Evolutionary conservation across 1,140 invertebrate genomes (phyloP), one percentile per base, ranked within the genome.

Genomic region (Phymorhynchus buccinoides): DNA sequence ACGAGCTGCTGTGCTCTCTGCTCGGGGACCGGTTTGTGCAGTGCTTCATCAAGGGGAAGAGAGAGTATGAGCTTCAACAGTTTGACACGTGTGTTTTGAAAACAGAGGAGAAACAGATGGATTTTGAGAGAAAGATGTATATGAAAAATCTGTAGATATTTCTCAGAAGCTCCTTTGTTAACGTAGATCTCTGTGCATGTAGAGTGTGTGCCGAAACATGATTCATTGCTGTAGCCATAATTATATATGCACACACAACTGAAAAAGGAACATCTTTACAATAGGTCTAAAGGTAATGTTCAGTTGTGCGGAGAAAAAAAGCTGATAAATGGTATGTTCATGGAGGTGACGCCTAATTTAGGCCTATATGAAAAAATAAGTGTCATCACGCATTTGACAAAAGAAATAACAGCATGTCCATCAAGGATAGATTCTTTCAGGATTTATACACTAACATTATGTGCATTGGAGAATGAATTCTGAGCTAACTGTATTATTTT

Each of bases 91-190:
- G n/a, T 7, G 62, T 18, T 0, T 41, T 66, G 16, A 37, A 41
- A 37, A 83, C 81, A 2, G 81, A 83, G 62, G 81, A 83, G 27
- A 66, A 83, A 32, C 41, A 71, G 30, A n/a, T 68, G 56, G 30
- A 68, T 22, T 68, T 68, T 71, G 81, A 83, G 37, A 83, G 81
- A 71, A 82, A 68, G 27, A 66, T 71, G 66, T 83, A 83, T 27
- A 66, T 83, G 62, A 44, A 42, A 37, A 44, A 30, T 39, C 27
- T 83, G 3, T 71, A 71, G 35, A 66, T 7, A 7, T 66, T 66
- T 66, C 27, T 7, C n/a, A 66, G 18, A 66, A 66, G n/a, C 7
- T 27, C 18, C 62, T 66, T 66, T 66, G 16, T 7, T 66, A 30
- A 66, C 22, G 22, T 52, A 52, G 22, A 12, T 52, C 48, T 22